phyloP scores from a whole-genome alignment of 2,888 invertebrate species.

The Pemphredon lugubris region DNA sequence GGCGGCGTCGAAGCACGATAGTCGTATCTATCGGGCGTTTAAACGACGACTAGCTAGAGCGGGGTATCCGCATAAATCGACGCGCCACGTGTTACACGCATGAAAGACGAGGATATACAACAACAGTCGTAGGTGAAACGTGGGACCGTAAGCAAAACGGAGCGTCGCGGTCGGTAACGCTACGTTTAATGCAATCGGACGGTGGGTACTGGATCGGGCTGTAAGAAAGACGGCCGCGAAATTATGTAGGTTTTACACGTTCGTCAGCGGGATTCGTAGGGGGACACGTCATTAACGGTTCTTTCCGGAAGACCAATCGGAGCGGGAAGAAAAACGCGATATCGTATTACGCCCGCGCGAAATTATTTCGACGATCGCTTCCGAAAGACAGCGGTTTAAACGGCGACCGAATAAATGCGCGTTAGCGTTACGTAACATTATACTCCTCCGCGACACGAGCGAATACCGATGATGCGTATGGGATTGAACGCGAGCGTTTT shows the following conservation, averaged over 20 bases:
- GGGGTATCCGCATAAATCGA: slow-evolving; percentile 37
- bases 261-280: too few relatives aligned
- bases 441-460: not conserved
- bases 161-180: slow-evolving; percentile 31
- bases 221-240: slow-evolving; percentile 38
- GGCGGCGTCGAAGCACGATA: not conserved
- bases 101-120: slow-evolving; percentile 45
- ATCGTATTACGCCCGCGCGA: too few relatives aligned
- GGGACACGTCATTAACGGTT: too few relatives aligned
- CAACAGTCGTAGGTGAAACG: slow-evolving; percentile 43
- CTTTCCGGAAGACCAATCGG: too few relatives aligned
- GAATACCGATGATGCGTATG: not conserved
- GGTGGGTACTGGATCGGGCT: slow-evolving; percentile 39
- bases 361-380: too few relatives aligned
- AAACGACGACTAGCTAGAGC: slow-evolving; percentile 37
- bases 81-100: slow-evolving; percentile 44
- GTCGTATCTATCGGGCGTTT: slow-evolving; percentile 42
- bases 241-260: slow-evolving; percentile 30
- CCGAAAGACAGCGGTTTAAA: too few relatives aligned
- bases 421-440: not conserved
- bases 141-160: slow-evolving; percentile 50
- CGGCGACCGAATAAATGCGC: not conserved
- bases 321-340: too few relatives aligned
- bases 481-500: slow-evolving; percentile 8
- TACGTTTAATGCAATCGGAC: slow-evolving; percentile 31